Evolutionary conservation across 2,797 vertebrate species (phyloP).

Genomic region (Pantherophis alleghaniensis): DNA sequence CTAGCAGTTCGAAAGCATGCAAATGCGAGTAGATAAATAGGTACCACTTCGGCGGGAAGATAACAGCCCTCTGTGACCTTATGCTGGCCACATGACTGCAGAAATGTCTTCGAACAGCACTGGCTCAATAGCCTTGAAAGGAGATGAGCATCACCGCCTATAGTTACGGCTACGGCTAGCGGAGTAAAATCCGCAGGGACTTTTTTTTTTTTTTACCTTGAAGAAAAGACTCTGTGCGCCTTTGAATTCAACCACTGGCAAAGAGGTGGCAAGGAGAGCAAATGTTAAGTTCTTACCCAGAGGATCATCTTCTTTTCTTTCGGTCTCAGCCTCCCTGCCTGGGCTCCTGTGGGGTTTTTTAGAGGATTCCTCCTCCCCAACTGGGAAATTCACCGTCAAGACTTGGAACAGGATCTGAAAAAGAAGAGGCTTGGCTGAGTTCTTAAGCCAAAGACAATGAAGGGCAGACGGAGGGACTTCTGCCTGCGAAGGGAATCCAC

Average conservation of each 20-base stretch:
- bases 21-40: too few relatives aligned
- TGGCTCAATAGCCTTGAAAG: neutral
- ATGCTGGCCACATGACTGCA: neutral
- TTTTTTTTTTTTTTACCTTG: neutral
- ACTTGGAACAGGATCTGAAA: neutral
- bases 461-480: neutral
- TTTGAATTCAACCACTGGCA: neutral
- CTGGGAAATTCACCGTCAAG: neutral
- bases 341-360: neutral
- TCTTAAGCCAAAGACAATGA: neutral
- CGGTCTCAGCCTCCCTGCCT: fast-evolving
- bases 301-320: neutral
- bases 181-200: neutral
- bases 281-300: neutral
- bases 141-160: neutral
- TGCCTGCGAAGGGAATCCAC: neutral
- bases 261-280: neutral
- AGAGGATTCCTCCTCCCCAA: neutral
- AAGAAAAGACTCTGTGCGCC: neutral
- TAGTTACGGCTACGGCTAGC: neutral
- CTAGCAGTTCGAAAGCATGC: too few relatives aligned
- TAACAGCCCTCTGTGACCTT: neutral
- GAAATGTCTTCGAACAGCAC: neutral
- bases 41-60: too few relatives aligned
- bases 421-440: neutral